Conservation (phyloP, 2,113 vertebrate genomes). For the Heptranchias perlo region DNA sequence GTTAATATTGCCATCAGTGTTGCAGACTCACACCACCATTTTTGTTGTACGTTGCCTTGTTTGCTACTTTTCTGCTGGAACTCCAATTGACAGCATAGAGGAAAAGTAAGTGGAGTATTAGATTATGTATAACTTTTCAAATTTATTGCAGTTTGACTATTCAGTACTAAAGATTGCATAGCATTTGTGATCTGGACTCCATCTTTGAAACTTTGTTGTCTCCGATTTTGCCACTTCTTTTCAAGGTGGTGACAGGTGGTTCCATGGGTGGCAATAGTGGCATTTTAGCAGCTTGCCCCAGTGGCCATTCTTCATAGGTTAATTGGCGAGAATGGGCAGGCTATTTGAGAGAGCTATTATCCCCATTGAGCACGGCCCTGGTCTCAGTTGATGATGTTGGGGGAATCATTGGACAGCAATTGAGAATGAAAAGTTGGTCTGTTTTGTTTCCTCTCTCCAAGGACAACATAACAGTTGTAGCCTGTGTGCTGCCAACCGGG, state of each 20-base stretch:
- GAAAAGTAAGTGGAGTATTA: neutral
- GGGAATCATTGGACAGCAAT: neutral
- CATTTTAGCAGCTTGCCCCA: neutral
- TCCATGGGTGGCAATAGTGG: no score
- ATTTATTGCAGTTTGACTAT: neutral
- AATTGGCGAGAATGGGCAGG: neutral
- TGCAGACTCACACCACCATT: neutral
- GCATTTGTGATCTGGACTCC: neutral
- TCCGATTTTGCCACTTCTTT: neutral
- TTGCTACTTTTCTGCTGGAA: neutral
- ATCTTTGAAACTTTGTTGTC: neutral
- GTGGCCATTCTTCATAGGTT: neutral
- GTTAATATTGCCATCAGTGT: neutral
- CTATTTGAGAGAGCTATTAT: neutral
- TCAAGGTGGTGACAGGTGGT: no score
- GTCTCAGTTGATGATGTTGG: neutral
- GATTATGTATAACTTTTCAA: neutral
- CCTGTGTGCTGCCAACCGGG: neutral
- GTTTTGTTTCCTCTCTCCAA: neutral
- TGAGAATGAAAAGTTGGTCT: neutral
- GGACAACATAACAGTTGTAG: neutral
- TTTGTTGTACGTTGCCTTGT: neutral
- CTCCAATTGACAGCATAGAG: neutral
- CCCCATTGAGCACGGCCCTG: neutral
- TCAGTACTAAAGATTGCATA: neutral